These are phyloP conservation scores for Chrysomela aeneicollis DNA, from an alignment of 2,888 invertebrate species.

Conservation along the genomic window DNA sequence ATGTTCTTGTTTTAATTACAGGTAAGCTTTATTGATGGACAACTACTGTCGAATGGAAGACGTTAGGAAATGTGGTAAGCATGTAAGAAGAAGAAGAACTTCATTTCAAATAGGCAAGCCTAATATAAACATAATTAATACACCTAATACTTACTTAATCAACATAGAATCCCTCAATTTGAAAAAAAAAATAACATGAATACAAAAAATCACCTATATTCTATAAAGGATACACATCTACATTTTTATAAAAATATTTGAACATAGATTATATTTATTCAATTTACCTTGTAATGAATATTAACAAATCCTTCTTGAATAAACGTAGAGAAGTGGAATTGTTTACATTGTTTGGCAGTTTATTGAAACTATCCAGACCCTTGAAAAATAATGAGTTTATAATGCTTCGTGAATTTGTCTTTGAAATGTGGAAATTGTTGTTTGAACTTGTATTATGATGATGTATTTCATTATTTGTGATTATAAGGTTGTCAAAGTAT, in stretches of 20 bases:
- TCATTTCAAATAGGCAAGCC: slow-evolving; percentile 7
- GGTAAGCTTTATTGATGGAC: not conserved
- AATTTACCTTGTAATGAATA: not conserved
- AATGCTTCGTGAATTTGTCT: slow-evolving; percentile 2
- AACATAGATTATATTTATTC: not conserved
- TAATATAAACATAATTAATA: not conserved
- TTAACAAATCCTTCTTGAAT: not conserved
- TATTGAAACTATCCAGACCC: not conserved
- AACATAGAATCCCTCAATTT: too few relatives aligned
- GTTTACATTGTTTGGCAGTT: slow-evolving; percentile 3
- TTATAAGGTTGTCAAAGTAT: slow-evolving; percentile 9
- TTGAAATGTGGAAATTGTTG: not conserved
- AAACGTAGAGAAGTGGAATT: not conserved
- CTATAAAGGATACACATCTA: too few relatives aligned
- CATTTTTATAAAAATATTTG: too few relatives aligned
- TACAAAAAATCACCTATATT: too few relatives aligned
- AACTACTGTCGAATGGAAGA: not conserved
- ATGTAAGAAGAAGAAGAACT: not conserved
- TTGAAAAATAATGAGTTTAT: slow-evolving; percentile 5
- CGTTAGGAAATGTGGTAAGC: not conserved
- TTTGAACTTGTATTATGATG: slow-evolving; percentile 4
- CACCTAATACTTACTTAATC: too few relatives aligned
- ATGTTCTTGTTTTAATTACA: not conserved
- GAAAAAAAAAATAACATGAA: too few relatives aligned
- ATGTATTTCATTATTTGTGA: slow-evolving; percentile 15